phyloP scores from a whole-genome alignment of 2,888 invertebrate genomes.

The Cyrtodaria siliqua region DNA sequence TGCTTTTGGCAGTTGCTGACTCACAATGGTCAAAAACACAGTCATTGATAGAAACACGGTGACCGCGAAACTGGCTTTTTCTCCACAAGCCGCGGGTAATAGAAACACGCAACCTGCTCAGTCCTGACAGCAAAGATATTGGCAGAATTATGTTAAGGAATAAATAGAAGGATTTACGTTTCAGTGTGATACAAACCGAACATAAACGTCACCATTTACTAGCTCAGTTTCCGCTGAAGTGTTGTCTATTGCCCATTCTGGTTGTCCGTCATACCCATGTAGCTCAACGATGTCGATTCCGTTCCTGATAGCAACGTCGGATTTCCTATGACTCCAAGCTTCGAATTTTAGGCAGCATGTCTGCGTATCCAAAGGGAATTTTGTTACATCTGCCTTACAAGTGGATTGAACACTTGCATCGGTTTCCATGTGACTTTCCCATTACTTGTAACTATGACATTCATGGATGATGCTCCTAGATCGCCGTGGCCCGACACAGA shows the following conservation, averaged over 20 bases:
- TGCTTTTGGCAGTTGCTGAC: neutral
- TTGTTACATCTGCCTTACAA: constrained; percentile 36
- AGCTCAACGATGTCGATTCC: constrained; percentile 1
- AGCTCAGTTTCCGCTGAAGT: constrained; percentile 7
- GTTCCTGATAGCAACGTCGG: neutral
- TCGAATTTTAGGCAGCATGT: constrained; percentile 48
- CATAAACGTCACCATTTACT: constrained; percentile 20
- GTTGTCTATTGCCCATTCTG: constrained; percentile 21
- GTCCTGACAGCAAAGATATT: neutral
- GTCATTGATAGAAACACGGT: constrained; percentile 1
- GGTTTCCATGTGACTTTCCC: constrained; percentile 48
- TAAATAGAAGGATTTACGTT: constrained; percentile 31
- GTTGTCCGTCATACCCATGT: constrained; percentile 25
- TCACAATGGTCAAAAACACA: neutral
- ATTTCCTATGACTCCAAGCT: constrained; percentile 13
- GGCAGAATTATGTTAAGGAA: too few relatives aligned
- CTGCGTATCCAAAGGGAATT: constrained; percentile 51
- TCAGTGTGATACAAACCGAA: constrained; percentile 34
- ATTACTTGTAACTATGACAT: constrained; percentile 10
- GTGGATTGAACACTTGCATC: constrained; percentile 37
- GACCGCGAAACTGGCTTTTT: constrained; percentile 3
- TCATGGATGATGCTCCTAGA: constrained; percentile 19
- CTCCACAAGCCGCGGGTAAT: neutral
- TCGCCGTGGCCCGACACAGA: constrained; percentile 29
- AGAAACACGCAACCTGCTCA: neutral